Conservation (phyloP, 2,113 vertebrate species). For the Coracopsis vasa region DNA sequence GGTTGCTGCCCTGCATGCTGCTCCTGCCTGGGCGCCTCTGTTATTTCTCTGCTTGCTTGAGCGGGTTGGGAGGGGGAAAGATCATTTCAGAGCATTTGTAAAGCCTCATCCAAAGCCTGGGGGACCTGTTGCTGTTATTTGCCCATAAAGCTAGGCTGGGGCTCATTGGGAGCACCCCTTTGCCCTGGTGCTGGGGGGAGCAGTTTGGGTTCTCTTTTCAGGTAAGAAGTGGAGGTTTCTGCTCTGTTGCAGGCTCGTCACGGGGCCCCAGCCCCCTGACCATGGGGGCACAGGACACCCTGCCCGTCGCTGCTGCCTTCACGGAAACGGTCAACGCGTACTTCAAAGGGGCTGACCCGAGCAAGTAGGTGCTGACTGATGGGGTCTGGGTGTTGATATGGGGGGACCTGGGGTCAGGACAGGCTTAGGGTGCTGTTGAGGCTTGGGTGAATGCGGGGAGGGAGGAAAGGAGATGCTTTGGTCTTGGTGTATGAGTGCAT, state of each 20-base stretch:
- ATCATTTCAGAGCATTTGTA: not conserved
- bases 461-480: not conserved
- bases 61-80: not conserved
- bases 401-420: too few species aligned
- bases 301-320: constrained; percentile 96
- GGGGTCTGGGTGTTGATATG: fast-evolving
- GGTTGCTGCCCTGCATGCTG: constrained; percentile 21
- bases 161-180: not conserved
- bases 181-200: fast-evolving
- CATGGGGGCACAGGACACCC: constrained; percentile 96
- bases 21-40: not conserved
- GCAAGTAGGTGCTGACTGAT: constrained; percentile 78
- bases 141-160: not conserved
- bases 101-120: not conserved
- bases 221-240: not conserved
- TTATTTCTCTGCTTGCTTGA: constrained; percentile 10
- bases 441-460: not conserved
- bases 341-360: constrained; percentile 97
- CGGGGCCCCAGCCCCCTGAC: constrained; percentile 96
- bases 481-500: fast-evolving
- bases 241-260: constrained; percentile 84
- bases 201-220: fast-evolving
- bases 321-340: constrained; percentile 97
- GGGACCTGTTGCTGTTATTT: not conserved
- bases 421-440: not conserved